phyloP scores from a whole-genome alignment of 1,140 invertebrate genomes.

The Ostrea edulis region DNA sequence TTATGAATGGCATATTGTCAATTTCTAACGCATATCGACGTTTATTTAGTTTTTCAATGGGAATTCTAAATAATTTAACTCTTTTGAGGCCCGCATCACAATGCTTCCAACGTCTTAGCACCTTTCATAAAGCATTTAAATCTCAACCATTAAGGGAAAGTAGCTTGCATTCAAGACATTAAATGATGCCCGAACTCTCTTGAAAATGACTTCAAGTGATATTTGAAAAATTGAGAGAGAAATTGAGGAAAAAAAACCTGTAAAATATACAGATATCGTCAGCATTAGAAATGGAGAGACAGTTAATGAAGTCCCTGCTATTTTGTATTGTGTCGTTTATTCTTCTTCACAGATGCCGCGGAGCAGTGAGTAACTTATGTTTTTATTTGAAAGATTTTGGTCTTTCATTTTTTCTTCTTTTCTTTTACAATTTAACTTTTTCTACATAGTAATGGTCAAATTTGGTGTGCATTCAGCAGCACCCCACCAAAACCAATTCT shows the following conservation, averaged over 20 bases:
- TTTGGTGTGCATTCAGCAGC: no score
- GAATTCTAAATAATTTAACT: constrained; percentile 29
- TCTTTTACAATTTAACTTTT: no score
- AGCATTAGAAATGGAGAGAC: not conserved
- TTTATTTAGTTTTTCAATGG: not conserved
- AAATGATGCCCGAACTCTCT: not conserved
- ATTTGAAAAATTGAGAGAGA: not conserved
- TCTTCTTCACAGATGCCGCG: not conserved
- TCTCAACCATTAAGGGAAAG: not conserved
- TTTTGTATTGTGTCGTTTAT: not conserved
- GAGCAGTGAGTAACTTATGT: not conserved
- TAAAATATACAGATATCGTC: no score
- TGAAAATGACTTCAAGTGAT: not conserved
- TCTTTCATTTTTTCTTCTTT: not conserved
- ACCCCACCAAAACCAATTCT: no score
- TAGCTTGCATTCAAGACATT: not conserved
- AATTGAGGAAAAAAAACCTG: no score
- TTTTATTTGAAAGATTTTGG: not conserved
- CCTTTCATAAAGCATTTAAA: not conserved
- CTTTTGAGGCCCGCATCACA: not conserved
- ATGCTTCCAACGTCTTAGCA: not conserved
- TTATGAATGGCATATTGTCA: not conserved
- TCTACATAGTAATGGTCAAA: no score
- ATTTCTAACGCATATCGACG: not conserved
- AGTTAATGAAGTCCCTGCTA: not conserved